These are phyloP conservation scores for Neolamprologus devosi DNA, from an alignment of 2,113 vertebrate genomes.

Conservation along the genomic window DNA sequence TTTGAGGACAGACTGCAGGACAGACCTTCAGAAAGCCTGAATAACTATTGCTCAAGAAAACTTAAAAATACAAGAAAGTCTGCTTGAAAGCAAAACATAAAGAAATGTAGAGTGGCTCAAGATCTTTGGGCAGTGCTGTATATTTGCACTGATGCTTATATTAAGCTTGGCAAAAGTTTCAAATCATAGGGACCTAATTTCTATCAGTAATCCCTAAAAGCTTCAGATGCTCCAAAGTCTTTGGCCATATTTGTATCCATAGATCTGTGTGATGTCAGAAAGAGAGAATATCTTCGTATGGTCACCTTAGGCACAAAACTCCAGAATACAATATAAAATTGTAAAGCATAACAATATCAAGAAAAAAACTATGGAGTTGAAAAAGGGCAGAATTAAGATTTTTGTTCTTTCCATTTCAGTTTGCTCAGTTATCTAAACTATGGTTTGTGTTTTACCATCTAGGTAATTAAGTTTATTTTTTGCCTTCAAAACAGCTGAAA, in stretches of 20 bases:
- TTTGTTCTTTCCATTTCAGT: neutral
- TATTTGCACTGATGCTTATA: neutral
- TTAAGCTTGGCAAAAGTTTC: neutral
- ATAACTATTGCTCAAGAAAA: neutral
- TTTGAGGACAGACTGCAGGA: neutral
- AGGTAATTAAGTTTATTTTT: neutral
- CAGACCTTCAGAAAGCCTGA: neutral
- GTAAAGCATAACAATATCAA: neutral
- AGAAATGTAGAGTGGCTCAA: neutral
- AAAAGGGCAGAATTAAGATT: neutral
- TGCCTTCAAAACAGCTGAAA: neutral
- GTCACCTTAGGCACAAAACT: neutral
- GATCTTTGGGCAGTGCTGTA: neutral
- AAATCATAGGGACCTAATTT: neutral
- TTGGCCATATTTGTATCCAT: neutral
- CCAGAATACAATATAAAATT: neutral
- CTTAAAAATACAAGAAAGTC: neutral
- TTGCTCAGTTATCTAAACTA: neutral
- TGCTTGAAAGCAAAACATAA: neutral
- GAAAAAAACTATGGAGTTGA: neutral
- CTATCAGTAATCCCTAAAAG: neutral
- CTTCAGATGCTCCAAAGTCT: accelerated
- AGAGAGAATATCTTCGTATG: neutral
- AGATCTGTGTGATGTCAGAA: neutral
- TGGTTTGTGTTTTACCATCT: neutral